These are phyloP conservation scores for Thalassaphorura encarpata DNA, from an alignment of 1,140 invertebrate genomes.

Conservation along the genomic window DNA sequence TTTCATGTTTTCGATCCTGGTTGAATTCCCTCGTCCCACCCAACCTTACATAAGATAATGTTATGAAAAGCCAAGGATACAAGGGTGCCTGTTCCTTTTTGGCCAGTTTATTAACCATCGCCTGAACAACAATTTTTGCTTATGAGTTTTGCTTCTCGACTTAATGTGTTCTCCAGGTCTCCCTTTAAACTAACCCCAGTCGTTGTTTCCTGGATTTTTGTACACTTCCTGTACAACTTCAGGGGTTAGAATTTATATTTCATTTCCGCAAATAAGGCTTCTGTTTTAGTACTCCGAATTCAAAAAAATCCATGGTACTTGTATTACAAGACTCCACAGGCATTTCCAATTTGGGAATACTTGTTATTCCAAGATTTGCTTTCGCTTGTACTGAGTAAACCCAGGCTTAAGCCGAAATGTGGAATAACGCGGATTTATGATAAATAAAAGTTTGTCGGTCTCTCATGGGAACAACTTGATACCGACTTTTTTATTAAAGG, in stretches of 20 bases:
- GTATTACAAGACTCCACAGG: not conserved
- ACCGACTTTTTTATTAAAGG: not conserved
- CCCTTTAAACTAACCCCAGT: not conserved
- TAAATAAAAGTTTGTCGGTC: not conserved
- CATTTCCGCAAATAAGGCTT: not conserved
- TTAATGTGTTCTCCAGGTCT: not conserved
- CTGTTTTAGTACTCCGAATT: not conserved
- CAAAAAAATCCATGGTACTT: constrained; percentile 1
- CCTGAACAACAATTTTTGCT: too few species aligned
- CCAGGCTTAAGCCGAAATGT: too few species aligned
- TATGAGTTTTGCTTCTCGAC: not conserved
- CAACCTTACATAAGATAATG: too few species aligned
- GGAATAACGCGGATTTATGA: not conserved
- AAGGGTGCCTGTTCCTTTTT: too few species aligned
- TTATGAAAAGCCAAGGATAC: too few species aligned
- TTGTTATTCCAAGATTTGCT: not conserved
- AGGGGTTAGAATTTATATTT: not conserved
- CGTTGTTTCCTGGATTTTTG: not conserved
- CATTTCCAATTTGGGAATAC: not conserved
- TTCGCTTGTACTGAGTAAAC: too few species aligned
- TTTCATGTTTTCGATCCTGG: too few species aligned
- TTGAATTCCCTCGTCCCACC: too few species aligned
- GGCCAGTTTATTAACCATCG: too few species aligned
- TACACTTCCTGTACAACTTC: not conserved
- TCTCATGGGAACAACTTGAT: not conserved